phyloP scores from a whole-genome alignment of 2,113 vertebrate genomes.

The Antigone vipio region DNA sequence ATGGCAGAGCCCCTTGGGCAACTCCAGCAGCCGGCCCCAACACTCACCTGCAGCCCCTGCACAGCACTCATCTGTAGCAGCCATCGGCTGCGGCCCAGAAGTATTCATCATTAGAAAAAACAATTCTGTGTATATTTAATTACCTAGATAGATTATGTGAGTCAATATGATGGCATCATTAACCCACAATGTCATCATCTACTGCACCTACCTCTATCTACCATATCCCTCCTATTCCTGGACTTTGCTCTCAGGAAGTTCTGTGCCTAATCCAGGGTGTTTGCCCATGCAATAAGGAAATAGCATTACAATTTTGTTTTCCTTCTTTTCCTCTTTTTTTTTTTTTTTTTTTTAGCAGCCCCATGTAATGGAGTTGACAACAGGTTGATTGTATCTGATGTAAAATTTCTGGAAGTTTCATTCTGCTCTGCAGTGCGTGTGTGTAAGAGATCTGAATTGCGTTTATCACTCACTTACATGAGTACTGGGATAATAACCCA shows the following conservation, averaged over 20 bases:
- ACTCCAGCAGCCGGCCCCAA: neutral
- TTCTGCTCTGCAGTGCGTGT: neutral
- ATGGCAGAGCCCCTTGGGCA: neutral
- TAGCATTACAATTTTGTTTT: neutral
- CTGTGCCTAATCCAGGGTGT: neutral
- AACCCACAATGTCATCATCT: neutral
- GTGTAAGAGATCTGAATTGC: neutral
- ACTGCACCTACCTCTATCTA: neutral
- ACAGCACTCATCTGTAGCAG: neutral
- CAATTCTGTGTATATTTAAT: neutral
- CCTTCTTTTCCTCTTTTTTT: neutral
- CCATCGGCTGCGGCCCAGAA: fast-evolving
- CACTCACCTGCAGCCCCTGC: neutral
- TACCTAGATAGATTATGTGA: neutral
- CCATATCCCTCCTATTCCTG: neutral
- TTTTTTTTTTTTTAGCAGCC: neutral
- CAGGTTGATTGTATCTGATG: neutral
- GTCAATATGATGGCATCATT: neutral
- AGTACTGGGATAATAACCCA: neutral
- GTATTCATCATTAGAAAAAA: neutral
- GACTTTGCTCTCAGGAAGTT: neutral
- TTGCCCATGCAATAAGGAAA: neutral
- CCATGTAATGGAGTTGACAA: neutral
- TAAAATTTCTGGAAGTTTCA: neutral
- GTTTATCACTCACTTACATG: neutral